Conservation (phyloP, 92 coral and sea anemone genomes). For the Porites evermanni region DNA sequence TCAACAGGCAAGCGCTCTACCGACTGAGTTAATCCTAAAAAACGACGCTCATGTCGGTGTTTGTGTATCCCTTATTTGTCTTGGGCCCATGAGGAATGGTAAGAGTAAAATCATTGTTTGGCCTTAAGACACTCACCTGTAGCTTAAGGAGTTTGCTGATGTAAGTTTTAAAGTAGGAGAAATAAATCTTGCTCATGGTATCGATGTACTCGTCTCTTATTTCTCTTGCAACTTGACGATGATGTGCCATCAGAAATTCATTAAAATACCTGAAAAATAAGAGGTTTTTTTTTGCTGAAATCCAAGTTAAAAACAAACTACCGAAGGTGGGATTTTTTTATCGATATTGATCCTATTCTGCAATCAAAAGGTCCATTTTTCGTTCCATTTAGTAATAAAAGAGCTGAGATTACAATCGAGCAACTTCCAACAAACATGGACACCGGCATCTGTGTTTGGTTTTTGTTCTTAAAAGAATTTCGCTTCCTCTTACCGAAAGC, state of each 20-base stretch:
- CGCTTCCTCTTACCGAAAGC: too few species aligned
- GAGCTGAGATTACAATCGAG: too few species aligned
- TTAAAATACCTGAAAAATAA: constrained; percentile 87
- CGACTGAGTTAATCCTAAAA: too few species aligned
- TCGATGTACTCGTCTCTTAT: constrained; percentile 94
- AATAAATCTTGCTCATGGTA: constrained; percentile 98
- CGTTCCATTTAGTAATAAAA: too few species aligned
- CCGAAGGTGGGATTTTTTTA: too few species aligned
- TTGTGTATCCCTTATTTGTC: background rate
- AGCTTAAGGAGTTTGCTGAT: constrained; percentile 85
- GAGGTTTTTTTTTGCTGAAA: background rate
- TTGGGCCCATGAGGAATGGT: background rate
- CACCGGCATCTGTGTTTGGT: too few species aligned
- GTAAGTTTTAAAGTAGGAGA: constrained; percentile 95
- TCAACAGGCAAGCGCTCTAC: too few species aligned
- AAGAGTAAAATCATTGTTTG: background rate
- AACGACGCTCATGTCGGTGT: too few species aligned
- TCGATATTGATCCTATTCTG: too few species aligned
- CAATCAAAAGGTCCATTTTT: too few species aligned
- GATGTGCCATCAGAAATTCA: constrained; percentile 94
- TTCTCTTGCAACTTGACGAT: constrained; percentile 97
- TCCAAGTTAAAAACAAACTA: background rate
- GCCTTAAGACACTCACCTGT: constrained; percentile 63
- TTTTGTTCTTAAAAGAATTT: too few species aligned
- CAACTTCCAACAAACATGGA: too few species aligned